Percentiles rank a stretch among this genome's conserved stretches.
phyloP scores from a whole-genome alignment of 2,888 invertebrate species.

The Calameuta pallipes region DNA sequence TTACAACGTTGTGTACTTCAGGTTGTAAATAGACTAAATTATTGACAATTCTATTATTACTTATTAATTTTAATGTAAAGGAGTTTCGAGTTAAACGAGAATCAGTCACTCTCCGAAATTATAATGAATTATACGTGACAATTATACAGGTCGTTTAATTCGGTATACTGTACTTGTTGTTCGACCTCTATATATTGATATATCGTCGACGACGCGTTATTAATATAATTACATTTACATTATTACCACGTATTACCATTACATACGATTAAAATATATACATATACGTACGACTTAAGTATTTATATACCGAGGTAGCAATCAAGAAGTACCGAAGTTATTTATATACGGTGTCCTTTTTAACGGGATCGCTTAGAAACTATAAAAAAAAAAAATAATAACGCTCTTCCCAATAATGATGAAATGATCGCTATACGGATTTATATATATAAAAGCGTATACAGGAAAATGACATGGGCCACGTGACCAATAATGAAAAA shows the following conservation, averaged over 20 bases:
- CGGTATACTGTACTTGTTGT: not conserved
- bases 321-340: not conserved
- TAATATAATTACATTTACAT: not conserved
- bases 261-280: not conserved
- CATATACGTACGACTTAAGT: conserved; percentile 23
- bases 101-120: not conserved
- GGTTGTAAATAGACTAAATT: conserved; percentile 52
- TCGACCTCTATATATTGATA: not conserved
- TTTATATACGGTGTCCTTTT: conserved; percentile 27
- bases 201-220: not conserved
- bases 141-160: not conserved
- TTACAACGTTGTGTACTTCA: conserved; percentile 42
- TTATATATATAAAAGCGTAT: not conserved
- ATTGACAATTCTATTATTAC: conserved; percentile 26
- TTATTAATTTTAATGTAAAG: not conserved
- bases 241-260: not conserved
- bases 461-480: not conserved
- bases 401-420: not conserved
- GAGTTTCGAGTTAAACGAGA: not conserved
- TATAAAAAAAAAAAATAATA: not conserved
- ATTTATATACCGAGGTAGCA: conserved; percentile 33
- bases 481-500: not conserved
- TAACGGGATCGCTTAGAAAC: not conserved
- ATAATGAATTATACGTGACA: not conserved
- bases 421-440: not conserved